A percentile compares a stretch with the other conserved stretches of the same genome.
Conservation (phyloP, 2,888 invertebrate species). For the Dermolepida albohirtum region DNA sequence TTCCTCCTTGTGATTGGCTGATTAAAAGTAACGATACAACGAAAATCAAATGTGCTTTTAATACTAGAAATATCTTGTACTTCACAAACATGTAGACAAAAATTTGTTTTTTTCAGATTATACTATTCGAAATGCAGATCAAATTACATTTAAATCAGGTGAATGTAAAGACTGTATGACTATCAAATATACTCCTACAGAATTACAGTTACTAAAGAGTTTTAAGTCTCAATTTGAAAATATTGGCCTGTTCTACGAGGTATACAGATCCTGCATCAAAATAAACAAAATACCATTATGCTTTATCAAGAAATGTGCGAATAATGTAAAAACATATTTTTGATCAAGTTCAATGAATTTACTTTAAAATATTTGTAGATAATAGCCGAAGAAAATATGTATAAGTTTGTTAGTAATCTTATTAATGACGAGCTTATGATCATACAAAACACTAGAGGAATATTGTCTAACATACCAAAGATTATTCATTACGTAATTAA, state of each 20-base stretch:
- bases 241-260: slow-evolving; percentile 70
- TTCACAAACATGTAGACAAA: not conserved
- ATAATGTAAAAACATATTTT: slow-evolving; percentile 3
- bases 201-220: slow-evolving; percentile 68
- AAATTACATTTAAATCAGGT: slow-evolving; percentile 45
- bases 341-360: not conserved
- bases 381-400: slow-evolving; percentile 62
- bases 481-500: slow-evolving; percentile 69
- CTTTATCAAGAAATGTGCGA: slow-evolving; percentile 66
- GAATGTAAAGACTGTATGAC: slow-evolving; percentile 49
- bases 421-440: slow-evolving; percentile 71
- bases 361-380: slow-evolving; percentile 20
- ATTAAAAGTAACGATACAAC: too few relatives aligned
- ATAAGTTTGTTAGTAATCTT: slow-evolving; percentile 66
- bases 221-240: slow-evolving; percentile 69
- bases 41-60: too few relatives aligned
- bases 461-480: slow-evolving; percentile 55
- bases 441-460: slow-evolving; percentile 67
- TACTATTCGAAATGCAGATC: slow-evolving; percentile 34
- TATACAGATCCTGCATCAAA: slow-evolving; percentile 64
- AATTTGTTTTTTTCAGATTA: slow-evolving; percentile 45
- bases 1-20: too few relatives aligned
- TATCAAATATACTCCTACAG: slow-evolving; percentile 62
- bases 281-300: slow-evolving; percentile 74
- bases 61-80: too few relatives aligned